Evolutionary conservation across 1,140 invertebrate genomes (phyloP).

Genomic region (Aphelenchoides avenae): DNA sequence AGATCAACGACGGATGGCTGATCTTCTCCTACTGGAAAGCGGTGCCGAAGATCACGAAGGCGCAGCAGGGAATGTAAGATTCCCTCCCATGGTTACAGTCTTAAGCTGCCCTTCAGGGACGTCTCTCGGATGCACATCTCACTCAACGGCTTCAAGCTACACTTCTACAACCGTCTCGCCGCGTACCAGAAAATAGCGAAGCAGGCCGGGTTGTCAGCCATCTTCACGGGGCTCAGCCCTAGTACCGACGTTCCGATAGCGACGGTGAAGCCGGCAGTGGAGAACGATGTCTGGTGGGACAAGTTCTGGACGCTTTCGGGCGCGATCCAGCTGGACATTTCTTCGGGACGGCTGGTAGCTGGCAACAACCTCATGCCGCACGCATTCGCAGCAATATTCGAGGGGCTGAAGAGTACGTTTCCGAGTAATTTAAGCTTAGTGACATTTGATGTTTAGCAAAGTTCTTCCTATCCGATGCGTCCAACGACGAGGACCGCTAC

Average conservation of each 20-base stretch:
- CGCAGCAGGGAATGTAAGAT: constrained; percentile 25
- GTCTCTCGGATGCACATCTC: constrained; percentile 84
- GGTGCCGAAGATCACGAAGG: constrained; percentile 26
- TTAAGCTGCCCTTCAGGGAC: constrained; percentile 86
- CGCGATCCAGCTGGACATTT: constrained; percentile 89
- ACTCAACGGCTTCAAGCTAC: constrained; percentile 90
- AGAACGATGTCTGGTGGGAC: constrained; percentile 62
- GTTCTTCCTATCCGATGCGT: constrained; percentile 69
- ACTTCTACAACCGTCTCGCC: constrained; percentile 87
- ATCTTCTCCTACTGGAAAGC: constrained; percentile 55
- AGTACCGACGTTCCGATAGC: constrained; percentile 50
- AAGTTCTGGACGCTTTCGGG: constrained; percentile 89
- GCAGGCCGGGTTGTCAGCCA: constrained; percentile 76
- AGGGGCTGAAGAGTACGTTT: constrained; percentile 61
- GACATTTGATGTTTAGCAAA: constrained; percentile 40
- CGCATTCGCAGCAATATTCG: constrained; percentile 82
- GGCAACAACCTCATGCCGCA: constrained; percentile 91
- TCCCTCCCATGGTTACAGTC: constrained; percentile 61
- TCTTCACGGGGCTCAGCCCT: too few relatives aligned
- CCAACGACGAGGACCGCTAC: constrained; percentile 82
- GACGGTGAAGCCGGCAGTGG: constrained; percentile 32
- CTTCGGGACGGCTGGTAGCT: constrained; percentile 82
- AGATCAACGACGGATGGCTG: constrained; percentile 86
- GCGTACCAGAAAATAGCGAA: constrained; percentile 82
- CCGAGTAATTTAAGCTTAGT: neutral